Conservation (phyloP, 2,797 vertebrate species). For the Brachyalestes nurse region DNA sequence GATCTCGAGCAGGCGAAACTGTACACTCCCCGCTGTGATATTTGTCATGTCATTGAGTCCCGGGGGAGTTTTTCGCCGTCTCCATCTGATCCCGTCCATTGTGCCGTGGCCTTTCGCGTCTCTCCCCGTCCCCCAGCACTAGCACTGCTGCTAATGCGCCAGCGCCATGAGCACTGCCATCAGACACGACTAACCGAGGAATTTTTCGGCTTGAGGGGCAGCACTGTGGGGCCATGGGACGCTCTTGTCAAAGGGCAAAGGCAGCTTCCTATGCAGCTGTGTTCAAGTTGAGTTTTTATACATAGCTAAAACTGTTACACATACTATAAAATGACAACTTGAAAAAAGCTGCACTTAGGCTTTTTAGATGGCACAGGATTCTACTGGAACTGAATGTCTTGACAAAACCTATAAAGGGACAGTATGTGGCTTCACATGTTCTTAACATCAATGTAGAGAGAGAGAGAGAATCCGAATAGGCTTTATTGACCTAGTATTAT, state of each 20-base stretch:
- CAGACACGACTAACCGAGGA: conserved; percentile 17
- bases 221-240: not conserved
- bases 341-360: not conserved
- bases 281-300: not conserved
- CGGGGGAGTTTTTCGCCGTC: conserved; percentile 3
- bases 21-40: conserved; percentile 25
- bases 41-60: conserved; percentile 35
- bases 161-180: not conserved
- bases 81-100: conserved; percentile 7
- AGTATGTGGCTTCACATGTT: not conserved
- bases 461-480: not conserved
- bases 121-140: conserved; percentile 2
- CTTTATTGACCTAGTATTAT: not conserved
- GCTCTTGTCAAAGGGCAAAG: conserved; percentile 6
- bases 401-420: not conserved
- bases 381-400: too few species aligned
- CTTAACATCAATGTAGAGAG: too few species aligned
- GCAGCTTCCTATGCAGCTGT: not conserved
- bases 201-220: not conserved
- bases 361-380: not conserved
- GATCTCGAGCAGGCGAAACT: conserved; percentile 32
- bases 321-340: not conserved
- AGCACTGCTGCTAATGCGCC: conserved; percentile 11
- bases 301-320: not conserved
- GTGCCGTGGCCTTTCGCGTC: conserved; percentile 25